Percentiles rank a stretch among this genome's conserved stretches.
Conservation (phyloP, 2,113 vertebrate genomes). For the Laticauda laticaudata region DNA sequence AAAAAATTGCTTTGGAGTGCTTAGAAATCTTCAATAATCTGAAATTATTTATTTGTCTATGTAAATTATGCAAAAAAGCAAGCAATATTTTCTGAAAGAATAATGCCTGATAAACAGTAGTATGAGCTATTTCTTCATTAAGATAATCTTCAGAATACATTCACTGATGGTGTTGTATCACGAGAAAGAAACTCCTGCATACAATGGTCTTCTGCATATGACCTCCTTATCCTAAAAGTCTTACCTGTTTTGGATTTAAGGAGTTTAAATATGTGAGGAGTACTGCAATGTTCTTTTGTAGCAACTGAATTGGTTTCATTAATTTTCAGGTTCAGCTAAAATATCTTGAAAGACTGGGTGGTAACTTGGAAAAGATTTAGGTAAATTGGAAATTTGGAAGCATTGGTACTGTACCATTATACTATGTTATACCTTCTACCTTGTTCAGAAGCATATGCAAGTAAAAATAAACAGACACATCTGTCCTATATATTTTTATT, state of each 20-base stretch:
- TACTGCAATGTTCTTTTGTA: background rate
- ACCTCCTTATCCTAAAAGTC: background rate
- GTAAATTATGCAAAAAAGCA: background rate
- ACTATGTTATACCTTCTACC: background rate
- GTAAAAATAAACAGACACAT: background rate
- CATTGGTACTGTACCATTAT: background rate
- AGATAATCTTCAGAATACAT: background rate
- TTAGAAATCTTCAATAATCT: background rate
- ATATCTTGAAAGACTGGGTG: background rate
- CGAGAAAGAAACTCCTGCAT: background rate
- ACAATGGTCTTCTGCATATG: background rate
- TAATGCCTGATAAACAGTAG: background rate
- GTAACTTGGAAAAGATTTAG: background rate
- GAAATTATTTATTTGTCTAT: background rate
- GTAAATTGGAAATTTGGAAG: background rate
- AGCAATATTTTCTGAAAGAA: background rate
- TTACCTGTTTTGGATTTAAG: background rate
- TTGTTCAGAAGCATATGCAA: background rate
- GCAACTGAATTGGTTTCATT: background rate
- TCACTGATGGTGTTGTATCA: background rate
- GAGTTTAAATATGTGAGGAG: background rate
- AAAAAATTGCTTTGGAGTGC: background rate
- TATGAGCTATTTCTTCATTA: background rate
- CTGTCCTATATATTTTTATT: background rate
- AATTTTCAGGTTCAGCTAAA: background rate